Evolutionary conservation across 2,113 vertebrate genomes (phyloP).

Genomic region (Mesitornis unicolor): DNA sequence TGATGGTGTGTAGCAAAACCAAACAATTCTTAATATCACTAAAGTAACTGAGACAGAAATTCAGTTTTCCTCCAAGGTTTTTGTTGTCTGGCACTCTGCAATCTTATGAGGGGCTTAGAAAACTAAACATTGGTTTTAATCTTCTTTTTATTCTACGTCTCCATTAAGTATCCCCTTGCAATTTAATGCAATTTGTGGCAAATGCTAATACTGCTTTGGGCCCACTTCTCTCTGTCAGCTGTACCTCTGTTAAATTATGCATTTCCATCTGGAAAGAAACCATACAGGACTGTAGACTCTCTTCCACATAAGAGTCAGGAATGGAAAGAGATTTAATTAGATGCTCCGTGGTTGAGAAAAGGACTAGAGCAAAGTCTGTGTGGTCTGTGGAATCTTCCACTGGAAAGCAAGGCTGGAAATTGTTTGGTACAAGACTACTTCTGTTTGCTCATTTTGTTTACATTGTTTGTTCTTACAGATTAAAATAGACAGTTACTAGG

Average conservation of each 20-base stretch:
- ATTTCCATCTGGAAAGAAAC: slow-evolving; percentile 73
- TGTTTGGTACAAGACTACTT: slow-evolving; percentile 36
- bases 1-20: neutral
- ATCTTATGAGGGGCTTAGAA: slow-evolving; percentile 11
- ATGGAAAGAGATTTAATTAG: slow-evolving; percentile 71
- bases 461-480: slow-evolving; percentile 64
- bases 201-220: slow-evolving; percentile 65
- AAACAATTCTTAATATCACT: neutral
- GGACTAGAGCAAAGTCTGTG: slow-evolving; percentile 64
- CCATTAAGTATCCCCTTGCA: slow-evolving; percentile 66
- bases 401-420: slow-evolving; percentile 47
- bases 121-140: slow-evolving; percentile 62
- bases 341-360: slow-evolving; percentile 54
- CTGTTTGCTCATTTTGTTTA: slow-evolving; percentile 67
- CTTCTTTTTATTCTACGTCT: slow-evolving; percentile 50
- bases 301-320: slow-evolving; percentile 59
- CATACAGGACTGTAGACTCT: slow-evolving; percentile 50
- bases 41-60: neutral
- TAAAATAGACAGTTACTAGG: slow-evolving; percentile 54
- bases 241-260: slow-evolving; percentile 75
- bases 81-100: neutral
- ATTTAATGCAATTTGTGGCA: slow-evolving; percentile 63
- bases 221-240: slow-evolving; percentile 70
- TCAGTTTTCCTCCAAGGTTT: neutral
- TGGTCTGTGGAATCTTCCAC: slow-evolving; percentile 36